Evolutionary conservation across 1,140 invertebrate genomes (phyloP).

Genomic region (Lepidurus arcticus): DNA sequence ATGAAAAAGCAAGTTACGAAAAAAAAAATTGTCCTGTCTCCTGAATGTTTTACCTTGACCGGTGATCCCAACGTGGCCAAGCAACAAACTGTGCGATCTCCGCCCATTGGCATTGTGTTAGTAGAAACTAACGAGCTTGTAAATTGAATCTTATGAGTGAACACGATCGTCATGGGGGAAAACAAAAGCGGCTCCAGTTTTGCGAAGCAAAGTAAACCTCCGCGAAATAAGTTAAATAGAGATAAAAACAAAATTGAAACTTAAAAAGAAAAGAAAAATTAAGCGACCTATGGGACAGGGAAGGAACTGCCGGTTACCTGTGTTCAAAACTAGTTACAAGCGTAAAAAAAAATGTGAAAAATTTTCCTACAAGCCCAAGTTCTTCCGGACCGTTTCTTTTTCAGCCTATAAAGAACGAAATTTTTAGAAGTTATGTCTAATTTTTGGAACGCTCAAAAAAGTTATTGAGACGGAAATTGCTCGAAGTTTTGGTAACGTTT

Average conservation of each 20-base stretch:
- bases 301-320: constrained; percentile 12
- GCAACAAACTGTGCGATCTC: constrained; percentile 15
- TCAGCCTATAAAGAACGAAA: constrained; percentile 14
- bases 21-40: not conserved
- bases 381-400: constrained; percentile 1
- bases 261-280: too few species aligned
- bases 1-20: not conserved
- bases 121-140: not conserved
- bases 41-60: constrained; percentile 2
- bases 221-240: not conserved
- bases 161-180: not conserved
- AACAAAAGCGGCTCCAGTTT: not conserved
- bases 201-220: not conserved
- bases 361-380: constrained; percentile 17
- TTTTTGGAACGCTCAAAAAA: constrained; percentile 9
- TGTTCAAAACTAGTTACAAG: constrained; percentile 5
- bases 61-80: constrained; percentile 9
- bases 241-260: not conserved
- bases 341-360: not conserved
- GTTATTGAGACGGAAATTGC: not conserved
- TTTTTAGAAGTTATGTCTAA: not conserved
- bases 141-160: constrained; percentile 11
- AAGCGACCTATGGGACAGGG: constrained; percentile 2
- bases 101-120: not conserved
- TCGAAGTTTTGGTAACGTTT: not conserved